phyloP scores from a whole-genome alignment of 2,113 vertebrate species.

The Tragelaphus strepsiceros region DNA sequence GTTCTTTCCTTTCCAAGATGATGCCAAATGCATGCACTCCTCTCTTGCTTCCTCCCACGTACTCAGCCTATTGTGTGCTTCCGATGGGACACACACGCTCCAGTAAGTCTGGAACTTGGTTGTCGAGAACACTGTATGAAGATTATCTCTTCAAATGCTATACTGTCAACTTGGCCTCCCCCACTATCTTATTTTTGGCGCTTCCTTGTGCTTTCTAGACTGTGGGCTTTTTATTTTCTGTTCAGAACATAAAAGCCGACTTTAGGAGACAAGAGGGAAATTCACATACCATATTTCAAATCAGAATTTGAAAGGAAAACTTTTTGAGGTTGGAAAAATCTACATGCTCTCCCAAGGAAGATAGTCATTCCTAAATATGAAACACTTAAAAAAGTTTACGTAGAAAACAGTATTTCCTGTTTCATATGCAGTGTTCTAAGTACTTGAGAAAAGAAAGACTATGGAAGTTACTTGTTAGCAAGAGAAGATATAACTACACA shows the following conservation, averaged over 20 bases:
- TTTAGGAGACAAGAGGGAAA: constrained; percentile 1
- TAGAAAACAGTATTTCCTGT: background rate
- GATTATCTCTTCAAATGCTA: constrained; percentile 36
- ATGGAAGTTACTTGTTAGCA: background rate
- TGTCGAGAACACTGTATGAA: constrained; percentile 21
- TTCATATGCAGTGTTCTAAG: background rate
- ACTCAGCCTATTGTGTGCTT: constrained; percentile 7
- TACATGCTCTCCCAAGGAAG: background rate
- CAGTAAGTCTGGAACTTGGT: background rate
- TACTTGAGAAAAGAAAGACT: background rate
- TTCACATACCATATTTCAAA: background rate
- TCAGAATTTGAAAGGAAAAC: background rate
- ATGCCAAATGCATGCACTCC: background rate
- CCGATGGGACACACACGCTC: background rate
- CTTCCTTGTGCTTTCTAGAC: constrained; percentile 66
- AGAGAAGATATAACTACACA: background rate
- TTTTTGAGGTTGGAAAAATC: background rate
- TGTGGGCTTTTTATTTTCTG: constrained; percentile 47
- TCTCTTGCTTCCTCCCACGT: background rate
- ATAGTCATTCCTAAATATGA: background rate
- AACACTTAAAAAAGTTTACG: background rate
- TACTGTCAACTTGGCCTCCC: constrained; percentile 50
- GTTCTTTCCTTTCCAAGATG: constrained; percentile 23
- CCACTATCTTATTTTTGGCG: constrained; percentile 68
- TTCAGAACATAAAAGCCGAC: constrained; percentile 25